Percentiles rank a stretch among this genome's conserved stretches.
Evolutionary conservation across 1,140 invertebrate species (phyloP).

Genomic region (Diprion similis): DNA sequence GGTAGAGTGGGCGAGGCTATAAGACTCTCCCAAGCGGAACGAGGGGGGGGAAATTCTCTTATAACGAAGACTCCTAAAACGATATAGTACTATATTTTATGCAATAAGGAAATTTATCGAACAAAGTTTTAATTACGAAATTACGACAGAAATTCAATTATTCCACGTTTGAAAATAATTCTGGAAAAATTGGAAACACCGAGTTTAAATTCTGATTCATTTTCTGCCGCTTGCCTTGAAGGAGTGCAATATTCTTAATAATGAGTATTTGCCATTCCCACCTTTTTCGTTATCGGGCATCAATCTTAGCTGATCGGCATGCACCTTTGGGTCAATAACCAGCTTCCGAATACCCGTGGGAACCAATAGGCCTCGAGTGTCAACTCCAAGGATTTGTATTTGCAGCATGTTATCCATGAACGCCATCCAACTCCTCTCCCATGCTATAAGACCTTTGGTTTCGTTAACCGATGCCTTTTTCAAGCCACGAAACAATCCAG

Average conservation of each 20-base stretch:
- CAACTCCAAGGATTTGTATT: constrained; percentile 77
- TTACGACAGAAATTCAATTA: no score
- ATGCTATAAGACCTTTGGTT: constrained; percentile 63
- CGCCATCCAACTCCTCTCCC: constrained; percentile 88
- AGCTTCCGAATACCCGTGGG: constrained; percentile 86
- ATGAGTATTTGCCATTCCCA: constrained; percentile 27
- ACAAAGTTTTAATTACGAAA: no score
- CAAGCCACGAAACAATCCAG: constrained; percentile 75
- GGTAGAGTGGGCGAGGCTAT: no score
- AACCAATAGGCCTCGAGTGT: constrained; percentile 78
- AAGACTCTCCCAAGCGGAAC: no score
- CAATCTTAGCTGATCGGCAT: constrained; percentile 60
- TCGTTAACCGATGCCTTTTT: constrained; percentile 61
- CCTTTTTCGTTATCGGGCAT: constrained; percentile 47
- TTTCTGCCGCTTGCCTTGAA: no score
- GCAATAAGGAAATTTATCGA: no score
- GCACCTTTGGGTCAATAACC: constrained; percentile 77
- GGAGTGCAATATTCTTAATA: constrained; percentile 7
- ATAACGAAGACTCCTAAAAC: no score
- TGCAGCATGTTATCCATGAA: constrained; percentile 95
- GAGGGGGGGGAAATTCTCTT: no score
- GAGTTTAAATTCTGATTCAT: constrained; percentile 45
- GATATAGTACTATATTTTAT: no score
- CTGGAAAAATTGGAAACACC: no score
- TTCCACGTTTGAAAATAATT: no score